Evolutionary conservation across 35 echinoderm and acorn worm genomes (phyloP).

Genomic region (Eucidaris tribuloides): DNA sequence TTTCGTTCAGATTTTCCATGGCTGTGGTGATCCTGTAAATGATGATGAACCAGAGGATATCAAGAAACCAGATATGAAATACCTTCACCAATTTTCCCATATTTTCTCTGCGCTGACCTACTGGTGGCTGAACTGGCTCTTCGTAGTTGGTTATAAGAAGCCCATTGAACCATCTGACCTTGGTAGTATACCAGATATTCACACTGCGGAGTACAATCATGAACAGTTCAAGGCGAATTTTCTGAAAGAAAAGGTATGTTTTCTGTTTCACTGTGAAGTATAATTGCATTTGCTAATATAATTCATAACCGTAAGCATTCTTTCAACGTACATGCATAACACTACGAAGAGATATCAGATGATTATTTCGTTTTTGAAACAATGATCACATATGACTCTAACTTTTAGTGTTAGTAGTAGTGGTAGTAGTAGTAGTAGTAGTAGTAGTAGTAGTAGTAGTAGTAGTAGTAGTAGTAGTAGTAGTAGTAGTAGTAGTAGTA

Average conservation of each 20-base stretch:
- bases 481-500: too few relatives aligned
- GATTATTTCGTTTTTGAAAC: too few relatives aligned
- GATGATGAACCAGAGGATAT: constrained; percentile 23
- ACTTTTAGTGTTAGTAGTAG: too few relatives aligned
- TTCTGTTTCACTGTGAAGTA: too few relatives aligned
- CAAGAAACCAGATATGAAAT: constrained; percentile 69
- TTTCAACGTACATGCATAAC: too few relatives aligned
- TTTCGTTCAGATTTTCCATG: not conserved
- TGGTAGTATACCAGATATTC: constrained; percentile 56
- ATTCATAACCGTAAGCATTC: too few relatives aligned
- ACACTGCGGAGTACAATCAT: constrained; percentile 58
- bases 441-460: too few relatives aligned
- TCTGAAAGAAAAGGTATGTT: constrained; percentile 46
- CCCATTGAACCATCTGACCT: constrained; percentile 73
- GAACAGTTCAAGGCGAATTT: constrained; percentile 44
- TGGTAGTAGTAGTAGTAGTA: too few relatives aligned
- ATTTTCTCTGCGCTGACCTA: constrained; percentile 48
- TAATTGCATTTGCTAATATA: too few relatives aligned
- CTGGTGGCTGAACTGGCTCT: constrained; percentile 94
- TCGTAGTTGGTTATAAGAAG: constrained; percentile 58
- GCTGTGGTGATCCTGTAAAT: not conserved
- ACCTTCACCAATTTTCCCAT: constrained; percentile 47
- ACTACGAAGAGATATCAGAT: too few relatives aligned
- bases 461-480: too few relatives aligned
- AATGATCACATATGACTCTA: too few relatives aligned